Conservation (phyloP, 2,797 vertebrate genomes). For the Sarcophilus harrisii region DNA sequence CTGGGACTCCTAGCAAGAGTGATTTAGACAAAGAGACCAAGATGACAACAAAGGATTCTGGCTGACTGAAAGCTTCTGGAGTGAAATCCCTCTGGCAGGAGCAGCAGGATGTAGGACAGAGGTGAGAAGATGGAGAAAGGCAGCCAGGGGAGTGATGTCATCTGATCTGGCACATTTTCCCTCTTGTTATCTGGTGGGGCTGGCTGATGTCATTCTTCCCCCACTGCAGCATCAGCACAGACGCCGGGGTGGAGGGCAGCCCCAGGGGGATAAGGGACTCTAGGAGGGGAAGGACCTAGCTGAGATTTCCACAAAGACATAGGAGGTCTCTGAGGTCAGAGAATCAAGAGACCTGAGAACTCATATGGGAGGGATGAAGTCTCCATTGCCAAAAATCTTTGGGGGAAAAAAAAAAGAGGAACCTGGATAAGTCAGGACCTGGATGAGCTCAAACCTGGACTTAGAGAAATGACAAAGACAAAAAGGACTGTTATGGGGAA, state of each 20-base stretch:
- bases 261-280: background rate
- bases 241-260: background rate
- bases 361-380: background rate
- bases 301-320: background rate
- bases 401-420: background rate
- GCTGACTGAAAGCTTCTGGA: background rate
- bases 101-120: background rate
- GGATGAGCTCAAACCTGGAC: background rate
- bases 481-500: rapidly evolving
- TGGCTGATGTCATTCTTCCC: background rate
- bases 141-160: background rate
- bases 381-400: background rate
- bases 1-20: background rate
- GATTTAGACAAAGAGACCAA: background rate
- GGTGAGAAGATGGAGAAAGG: background rate
- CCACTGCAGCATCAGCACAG: background rate
- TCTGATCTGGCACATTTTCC: background rate
- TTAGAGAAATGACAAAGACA: background rate
- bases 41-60: background rate
- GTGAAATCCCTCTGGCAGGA: background rate
- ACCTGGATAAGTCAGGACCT: background rate
- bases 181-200: background rate
- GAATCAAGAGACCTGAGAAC: background rate
- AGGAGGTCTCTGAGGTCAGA: background rate
- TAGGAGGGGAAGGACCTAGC: background rate